These are phyloP conservation scores for Antennarius striatus DNA, from an alignment of 2,113 vertebrate genomes.

Conservation along the genomic window DNA sequence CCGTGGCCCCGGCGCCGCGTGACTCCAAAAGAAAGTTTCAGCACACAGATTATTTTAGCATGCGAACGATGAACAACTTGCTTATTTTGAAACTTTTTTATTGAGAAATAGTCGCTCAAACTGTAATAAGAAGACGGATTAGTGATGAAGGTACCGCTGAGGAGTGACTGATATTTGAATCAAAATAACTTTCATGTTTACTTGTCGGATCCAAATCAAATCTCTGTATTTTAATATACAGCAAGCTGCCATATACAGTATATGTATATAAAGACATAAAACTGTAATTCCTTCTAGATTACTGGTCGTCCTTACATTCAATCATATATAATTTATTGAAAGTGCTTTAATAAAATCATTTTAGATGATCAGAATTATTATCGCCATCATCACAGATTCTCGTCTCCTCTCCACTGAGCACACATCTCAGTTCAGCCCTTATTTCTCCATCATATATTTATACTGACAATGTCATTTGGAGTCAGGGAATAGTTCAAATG, in stretches of 20 bases:
- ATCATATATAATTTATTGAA: neutral
- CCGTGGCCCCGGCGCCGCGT: neutral
- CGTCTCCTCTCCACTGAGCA: conserved; percentile 6
- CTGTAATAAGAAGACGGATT: neutral
- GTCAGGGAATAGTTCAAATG: conserved; percentile 72
- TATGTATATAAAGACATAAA: no score
- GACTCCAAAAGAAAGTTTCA: conserved; percentile 5
- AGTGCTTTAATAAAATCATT: no score
- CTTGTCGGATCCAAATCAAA: no score
- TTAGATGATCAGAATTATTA: neutral
- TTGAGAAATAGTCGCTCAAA: no score
- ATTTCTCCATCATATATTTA: conserved; percentile 66
- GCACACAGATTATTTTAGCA: no score
- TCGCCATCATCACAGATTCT: neutral
- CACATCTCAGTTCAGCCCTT: conserved; percentile 41
- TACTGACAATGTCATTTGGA: conserved; percentile 62
- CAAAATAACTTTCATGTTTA: neutral
- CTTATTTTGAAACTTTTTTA: no score
- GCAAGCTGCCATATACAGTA: no score
- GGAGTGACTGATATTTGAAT: neutral
- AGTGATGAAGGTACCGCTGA: neutral
- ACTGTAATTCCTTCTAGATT: no score
- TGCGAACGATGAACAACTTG: no score
- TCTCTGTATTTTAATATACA: no score
- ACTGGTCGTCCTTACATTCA: no score